Evolutionary conservation across 2,113 vertebrate species (phyloP).

Genomic region (Platichthys stellatus): DNA sequence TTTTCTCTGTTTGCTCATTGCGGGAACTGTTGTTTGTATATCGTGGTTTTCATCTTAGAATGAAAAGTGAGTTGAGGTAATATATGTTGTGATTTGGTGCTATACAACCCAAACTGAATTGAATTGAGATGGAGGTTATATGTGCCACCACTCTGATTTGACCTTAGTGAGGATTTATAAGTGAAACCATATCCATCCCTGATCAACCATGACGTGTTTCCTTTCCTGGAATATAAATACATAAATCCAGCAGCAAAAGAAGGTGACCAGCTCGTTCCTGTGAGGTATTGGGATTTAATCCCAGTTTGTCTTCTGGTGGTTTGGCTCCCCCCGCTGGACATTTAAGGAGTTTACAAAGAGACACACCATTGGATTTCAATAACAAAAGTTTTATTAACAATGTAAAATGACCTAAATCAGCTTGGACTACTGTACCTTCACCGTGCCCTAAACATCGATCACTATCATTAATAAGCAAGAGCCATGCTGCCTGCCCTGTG

Average conservation of each 20-base stretch:
- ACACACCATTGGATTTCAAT: constrained; percentile 78
- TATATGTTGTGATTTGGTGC: too few relatives aligned
- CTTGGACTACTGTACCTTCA: constrained; percentile 84
- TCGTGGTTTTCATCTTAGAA: too few relatives aligned
- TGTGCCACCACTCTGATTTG: not conserved
- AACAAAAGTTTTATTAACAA: constrained; percentile 95
- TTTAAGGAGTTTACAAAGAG: constrained; percentile 9
- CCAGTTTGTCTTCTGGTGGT: constrained; percentile 8
- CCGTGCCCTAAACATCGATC: constrained; percentile 87
- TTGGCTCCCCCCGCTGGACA: constrained; percentile 61
- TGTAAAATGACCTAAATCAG: constrained; percentile 89
- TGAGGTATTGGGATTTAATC: not conserved
- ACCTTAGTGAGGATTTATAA: not conserved
- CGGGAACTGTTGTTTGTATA: too few relatives aligned
- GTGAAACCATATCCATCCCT: not conserved
- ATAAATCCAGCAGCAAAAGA: not conserved
- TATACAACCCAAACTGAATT: too few relatives aligned
- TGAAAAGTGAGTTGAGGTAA: too few relatives aligned
- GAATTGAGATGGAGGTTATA: too few relatives aligned
- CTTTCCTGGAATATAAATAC: not conserved
- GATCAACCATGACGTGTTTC: not conserved
- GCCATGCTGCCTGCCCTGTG: constrained; percentile 80
- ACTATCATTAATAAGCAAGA: constrained; percentile 84
- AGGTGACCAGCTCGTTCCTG: not conserved
- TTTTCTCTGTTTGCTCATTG: too few relatives aligned